Evolutionary conservation across 2,888 invertebrate genomes (phyloP).

Genomic region (Aphodius sticticus): DNA sequence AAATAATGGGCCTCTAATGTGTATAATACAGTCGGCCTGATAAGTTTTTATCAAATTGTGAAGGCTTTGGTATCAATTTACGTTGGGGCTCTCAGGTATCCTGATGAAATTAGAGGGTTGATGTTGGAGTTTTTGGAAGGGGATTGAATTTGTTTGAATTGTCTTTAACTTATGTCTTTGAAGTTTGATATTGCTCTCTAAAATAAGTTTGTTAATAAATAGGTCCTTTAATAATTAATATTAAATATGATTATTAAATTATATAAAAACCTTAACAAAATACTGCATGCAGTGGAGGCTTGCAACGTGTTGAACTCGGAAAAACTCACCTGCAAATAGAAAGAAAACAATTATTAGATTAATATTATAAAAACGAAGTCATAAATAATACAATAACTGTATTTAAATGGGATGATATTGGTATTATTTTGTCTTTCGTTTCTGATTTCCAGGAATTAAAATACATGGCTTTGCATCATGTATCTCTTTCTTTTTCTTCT

Average conservation of each 20-base stretch:
- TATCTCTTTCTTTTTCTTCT: too few species aligned
- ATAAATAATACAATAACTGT: too few species aligned
- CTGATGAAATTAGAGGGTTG: not conserved
- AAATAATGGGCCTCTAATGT: conserved; percentile 11
- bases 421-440: too few species aligned
- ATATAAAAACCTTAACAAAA: not conserved
- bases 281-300: not conserved
- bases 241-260: not conserved
- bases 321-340: not conserved
- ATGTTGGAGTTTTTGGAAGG: too few species aligned
- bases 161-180: not conserved
- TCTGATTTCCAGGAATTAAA: too few species aligned
- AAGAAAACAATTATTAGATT: not conserved
- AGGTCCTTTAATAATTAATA: not conserved
- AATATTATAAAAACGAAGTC: not conserved
- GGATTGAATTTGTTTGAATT: not conserved
- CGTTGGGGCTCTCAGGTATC: not conserved
- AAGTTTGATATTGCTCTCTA: not conserved
- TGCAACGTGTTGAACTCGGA: not conserved
- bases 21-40: conserved; percentile 9
- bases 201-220: too few species aligned
- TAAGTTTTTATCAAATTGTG: conserved; percentile 9
- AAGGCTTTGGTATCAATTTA: conserved; percentile 5
- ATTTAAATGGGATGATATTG: too few species aligned
- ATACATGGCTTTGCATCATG: too few species aligned